Evolutionary conservation across 2,797 vertebrate genomes (phyloP), one percentile per base, ranked within the genome.

Genomic region (Echeneis naucrates): DNA sequence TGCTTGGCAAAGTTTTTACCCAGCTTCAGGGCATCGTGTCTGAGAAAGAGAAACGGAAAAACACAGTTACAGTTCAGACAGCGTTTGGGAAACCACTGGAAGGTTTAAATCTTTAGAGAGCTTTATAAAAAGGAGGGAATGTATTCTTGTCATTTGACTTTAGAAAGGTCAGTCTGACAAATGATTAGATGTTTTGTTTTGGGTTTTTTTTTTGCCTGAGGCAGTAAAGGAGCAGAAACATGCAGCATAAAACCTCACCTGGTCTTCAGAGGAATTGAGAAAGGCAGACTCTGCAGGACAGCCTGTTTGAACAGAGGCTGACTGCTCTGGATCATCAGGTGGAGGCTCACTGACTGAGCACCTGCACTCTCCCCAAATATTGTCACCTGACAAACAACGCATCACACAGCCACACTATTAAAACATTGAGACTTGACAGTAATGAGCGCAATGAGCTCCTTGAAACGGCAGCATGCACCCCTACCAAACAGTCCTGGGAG

Each of bases 351-450:
- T 0, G 95, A 95, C 84, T 95, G 94, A 62, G 93, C 94, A 2
- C 94, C 94, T 1, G 94, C 94, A 26, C 94, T 95, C 75, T 95
- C 93, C 19, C 94, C 94, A 51, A 95, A 94, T 56, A 95, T 52
- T 0, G 94, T 95, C 58, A 95, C 94, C 94, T 94, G 82, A 48
- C 23, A 61, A 27, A 32, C 23, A 42, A 54, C 32, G 45, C 12
- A 69, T 1, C 0, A 23, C 1, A 5, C 19, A 26, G 7, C 4
- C 17, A 45, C n/a, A 3, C 6, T 0, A 23, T 64, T 24, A 48
- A 68, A 27, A n/a, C 7, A 8, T 30, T 30, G 30, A 6, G 3
- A 14, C 4, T 27, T 19, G n/a, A n/a, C 52, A 50, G n/a, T n/a
- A 47, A 9, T 21, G 9, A 47, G 45, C 13, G 4, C 11, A 13